These are phyloP conservation scores for Halocynthia aurantium DNA, from an alignment of 23 tunicate species.

Conservation along the genomic window DNA sequence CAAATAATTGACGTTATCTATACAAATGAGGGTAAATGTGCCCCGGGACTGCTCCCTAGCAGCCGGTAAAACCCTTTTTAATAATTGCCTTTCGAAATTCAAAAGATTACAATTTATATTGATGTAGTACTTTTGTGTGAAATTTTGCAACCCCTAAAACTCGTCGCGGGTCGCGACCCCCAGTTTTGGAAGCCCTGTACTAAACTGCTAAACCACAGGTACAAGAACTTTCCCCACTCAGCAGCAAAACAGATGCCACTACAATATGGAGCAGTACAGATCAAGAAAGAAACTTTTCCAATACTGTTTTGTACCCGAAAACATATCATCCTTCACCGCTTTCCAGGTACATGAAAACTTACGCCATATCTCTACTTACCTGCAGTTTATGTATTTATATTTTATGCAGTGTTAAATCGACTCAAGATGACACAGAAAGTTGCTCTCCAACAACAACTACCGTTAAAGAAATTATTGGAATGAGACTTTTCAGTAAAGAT, in stretches of 20 bases:
- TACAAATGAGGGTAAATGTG: too few relatives aligned
- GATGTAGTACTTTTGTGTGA: not conserved
- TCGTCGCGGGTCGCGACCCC: too few relatives aligned
- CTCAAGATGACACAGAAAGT: constrained; percentile 2
- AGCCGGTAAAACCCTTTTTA: too few relatives aligned
- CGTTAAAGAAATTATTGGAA: constrained; percentile 12
- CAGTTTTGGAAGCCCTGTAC: too few relatives aligned
- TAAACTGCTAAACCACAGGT: not conserved
- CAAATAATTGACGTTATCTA: too few relatives aligned
- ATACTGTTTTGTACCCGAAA: too few relatives aligned
- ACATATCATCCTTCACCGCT: not conserved
- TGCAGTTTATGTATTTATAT: not conserved
- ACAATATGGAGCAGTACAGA: constrained; percentile 19
- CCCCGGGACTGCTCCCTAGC: too few relatives aligned
- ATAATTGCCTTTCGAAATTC: too few relatives aligned
- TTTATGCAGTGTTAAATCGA: not conserved
- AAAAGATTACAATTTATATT: too few relatives aligned
- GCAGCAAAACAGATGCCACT: constrained; percentile 16
- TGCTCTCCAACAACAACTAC: constrained; percentile 18
- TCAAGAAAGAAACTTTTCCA: not conserved
- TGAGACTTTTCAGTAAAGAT: not conserved
- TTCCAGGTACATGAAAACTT: not conserved
- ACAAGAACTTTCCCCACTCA: not conserved
- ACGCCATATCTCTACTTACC: too few relatives aligned
- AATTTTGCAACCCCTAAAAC: not conserved